Conservation (phyloP, 2,888 invertebrate genomes). For the Stenchaetothrips biformis region DNA sequence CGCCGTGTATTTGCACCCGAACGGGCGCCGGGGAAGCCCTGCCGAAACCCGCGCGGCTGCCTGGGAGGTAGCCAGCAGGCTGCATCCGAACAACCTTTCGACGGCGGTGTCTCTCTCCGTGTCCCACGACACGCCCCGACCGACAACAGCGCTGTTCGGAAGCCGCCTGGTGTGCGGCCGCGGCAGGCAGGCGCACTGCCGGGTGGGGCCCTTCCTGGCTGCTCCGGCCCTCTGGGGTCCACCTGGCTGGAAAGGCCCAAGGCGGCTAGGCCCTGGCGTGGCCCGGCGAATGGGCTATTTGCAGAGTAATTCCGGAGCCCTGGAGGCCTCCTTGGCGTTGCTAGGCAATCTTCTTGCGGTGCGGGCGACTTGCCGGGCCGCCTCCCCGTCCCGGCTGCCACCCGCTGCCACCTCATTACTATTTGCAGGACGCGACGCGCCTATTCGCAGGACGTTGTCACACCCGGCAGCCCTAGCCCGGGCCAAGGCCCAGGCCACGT, state of each 20-base stretch:
- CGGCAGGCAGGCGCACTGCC: neutral
- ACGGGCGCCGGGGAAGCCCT: neutral
- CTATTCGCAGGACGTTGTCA: constrained; percentile 4
- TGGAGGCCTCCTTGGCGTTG: neutral
- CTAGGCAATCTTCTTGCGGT: neutral
- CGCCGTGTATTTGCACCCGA: neutral
- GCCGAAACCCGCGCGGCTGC: neutral
- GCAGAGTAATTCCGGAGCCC: constrained; percentile 14
- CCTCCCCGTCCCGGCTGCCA: neutral
- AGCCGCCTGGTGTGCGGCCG: neutral
- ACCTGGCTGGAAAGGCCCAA: neutral
- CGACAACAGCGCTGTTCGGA: neutral
- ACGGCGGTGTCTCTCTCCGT: neutral
- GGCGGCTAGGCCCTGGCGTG: neutral
- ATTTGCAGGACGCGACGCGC: neutral
- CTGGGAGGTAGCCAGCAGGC: neutral
- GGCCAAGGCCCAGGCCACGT: neutral
- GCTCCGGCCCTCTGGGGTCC: neutral
- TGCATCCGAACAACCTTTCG: neutral
- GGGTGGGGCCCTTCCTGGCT: neutral
- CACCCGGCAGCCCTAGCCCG: neutral
- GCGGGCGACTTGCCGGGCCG: neutral
- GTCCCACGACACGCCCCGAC: no score
- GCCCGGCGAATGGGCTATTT: constrained; percentile 17
- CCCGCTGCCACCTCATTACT: constrained; percentile 9